A percentile compares a stretch with the other conserved stretches of the same genome.
Evolutionary conservation across 2,113 vertebrate species (phyloP).

Genomic region (Anthoscopus minutus): DNA sequence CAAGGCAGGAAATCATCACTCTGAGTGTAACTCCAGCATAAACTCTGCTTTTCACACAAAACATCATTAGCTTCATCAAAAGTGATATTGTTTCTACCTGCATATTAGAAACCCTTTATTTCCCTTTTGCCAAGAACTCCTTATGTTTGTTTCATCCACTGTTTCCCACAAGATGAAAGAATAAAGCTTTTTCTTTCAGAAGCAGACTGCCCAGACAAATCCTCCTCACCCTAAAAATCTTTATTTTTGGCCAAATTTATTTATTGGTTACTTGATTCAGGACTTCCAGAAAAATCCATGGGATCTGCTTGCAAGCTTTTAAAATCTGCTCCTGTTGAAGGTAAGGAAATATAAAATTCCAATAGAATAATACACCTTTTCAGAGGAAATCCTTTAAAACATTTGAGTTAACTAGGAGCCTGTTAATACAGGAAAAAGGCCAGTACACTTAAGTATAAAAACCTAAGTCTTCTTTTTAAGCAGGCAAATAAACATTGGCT

Average conservation of each 20-base stretch:
- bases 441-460: not conserved
- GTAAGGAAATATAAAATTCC: not conserved
- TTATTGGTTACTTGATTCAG: not conserved
- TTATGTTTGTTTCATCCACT: constrained; percentile 1
- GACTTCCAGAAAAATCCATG: constrained; percentile 8
- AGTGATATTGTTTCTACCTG: not conserved
- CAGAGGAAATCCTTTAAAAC: not conserved
- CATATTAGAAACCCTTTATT: not conserved
- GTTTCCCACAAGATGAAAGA: not conserved
- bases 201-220: not conserved
- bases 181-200: not conserved
- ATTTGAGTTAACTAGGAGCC: not conserved
- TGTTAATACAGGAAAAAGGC: not conserved
- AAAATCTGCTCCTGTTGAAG: not conserved
- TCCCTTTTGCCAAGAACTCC: not conserved
- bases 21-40: not conserved
- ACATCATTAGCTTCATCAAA: constrained; percentile 1
- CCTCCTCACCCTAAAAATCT: not conserved
- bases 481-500: not conserved
- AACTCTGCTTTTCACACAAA: constrained; percentile 4
- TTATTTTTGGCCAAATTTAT: not conserved
- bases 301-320: not conserved
- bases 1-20: not conserved
- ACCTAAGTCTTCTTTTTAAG: not conserved
- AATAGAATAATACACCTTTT: not conserved